Evolutionary conservation across 2,113 vertebrate species (phyloP).

Genomic region (Spilogale gracilis): DNA sequence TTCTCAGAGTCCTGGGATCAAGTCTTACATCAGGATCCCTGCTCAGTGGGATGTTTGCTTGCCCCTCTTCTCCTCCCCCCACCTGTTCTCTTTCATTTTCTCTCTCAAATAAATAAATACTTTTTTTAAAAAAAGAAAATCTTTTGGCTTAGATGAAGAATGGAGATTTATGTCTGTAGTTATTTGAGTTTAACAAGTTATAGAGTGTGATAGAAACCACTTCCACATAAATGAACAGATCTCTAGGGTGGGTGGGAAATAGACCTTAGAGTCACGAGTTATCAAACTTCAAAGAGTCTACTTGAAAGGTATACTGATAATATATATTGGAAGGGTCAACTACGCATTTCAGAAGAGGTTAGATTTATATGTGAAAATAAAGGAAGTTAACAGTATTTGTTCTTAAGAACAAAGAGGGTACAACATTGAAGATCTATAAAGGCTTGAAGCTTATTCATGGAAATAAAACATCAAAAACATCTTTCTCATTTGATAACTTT

Average conservation of each 20-base stretch:
- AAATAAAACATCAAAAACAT: constrained; percentile 58
- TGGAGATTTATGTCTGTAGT: neutral
- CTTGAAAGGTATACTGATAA: constrained; percentile 36
- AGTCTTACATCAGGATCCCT: too few species aligned
- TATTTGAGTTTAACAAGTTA: constrained; percentile 35
- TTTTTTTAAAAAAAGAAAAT: neutral
- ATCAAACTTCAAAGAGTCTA: constrained; percentile 30
- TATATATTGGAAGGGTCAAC: constrained; percentile 22
- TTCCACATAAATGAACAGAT: neutral
- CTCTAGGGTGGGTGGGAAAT: neutral
- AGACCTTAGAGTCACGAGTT: neutral
- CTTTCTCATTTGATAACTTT: constrained; percentile 49
- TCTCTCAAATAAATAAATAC: too few species aligned
- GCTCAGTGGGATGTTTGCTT: too few species aligned
- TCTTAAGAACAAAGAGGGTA: constrained; percentile 61
- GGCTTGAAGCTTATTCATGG: constrained; percentile 36
- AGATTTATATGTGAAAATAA: constrained; percentile 61
- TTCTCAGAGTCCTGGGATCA: too few species aligned
- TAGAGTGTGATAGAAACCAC: neutral
- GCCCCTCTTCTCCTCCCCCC: too few species aligned
- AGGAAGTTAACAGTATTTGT: constrained; percentile 42
- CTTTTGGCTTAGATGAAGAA: neutral
- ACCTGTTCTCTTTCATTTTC: too few species aligned
- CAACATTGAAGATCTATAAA: constrained; percentile 47
- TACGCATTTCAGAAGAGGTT: constrained; percentile 39